Conservation (phyloP, 2,113 vertebrate species). For the Epinephelus cyanopodus region DNA sequence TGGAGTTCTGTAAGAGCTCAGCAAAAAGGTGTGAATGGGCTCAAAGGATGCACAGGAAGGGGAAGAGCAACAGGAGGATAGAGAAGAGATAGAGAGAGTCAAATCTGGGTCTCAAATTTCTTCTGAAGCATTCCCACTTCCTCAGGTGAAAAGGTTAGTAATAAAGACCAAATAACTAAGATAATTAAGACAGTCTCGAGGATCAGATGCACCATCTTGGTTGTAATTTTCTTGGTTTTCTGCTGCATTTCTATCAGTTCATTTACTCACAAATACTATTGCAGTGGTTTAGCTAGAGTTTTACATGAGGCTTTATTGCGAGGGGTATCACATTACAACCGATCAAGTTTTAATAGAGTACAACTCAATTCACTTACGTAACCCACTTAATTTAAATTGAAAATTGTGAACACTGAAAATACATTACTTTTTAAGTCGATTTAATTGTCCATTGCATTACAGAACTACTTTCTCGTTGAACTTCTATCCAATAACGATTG, state of each 20-base stretch:
- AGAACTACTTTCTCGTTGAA: not conserved
- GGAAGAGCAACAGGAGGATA: not conserved
- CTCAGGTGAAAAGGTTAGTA: not conserved
- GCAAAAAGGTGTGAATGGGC: not conserved
- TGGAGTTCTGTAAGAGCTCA: not conserved
- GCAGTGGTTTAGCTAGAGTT: no score
- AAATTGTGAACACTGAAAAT: not conserved
- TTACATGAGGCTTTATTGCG: not conserved
- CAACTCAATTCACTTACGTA: not conserved
- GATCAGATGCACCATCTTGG: not conserved
- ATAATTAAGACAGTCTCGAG: not conserved
- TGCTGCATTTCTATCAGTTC: not conserved
- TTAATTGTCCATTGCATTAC: not conserved
- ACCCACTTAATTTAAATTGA: not conserved
- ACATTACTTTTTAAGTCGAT: not conserved
- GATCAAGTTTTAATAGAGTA: not conserved
- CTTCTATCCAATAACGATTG: not conserved
- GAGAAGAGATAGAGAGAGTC: not conserved
- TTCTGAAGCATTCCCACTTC: not conserved
- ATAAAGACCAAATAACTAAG: not conserved
- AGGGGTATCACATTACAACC: not conserved
- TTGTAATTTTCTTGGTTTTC: not conserved
- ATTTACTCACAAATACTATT: no score
- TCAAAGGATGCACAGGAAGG: not conserved
- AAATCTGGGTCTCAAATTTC: not conserved